Evolutionary conservation across 1,140 invertebrate genomes (phyloP).

Genomic region (Mamestra configurata): DNA sequence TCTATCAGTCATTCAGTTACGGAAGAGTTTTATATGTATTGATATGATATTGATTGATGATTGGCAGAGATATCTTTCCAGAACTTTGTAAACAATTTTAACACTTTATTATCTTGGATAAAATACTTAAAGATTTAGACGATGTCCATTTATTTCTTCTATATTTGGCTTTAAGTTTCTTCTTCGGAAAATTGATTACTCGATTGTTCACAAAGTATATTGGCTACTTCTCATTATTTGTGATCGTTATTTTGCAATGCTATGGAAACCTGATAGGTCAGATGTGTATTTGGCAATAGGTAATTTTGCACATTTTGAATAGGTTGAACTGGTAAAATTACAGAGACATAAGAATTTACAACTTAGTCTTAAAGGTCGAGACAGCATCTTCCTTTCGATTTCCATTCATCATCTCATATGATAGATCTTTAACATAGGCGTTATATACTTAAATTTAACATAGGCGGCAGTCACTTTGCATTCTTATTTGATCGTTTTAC

Average conservation of each 20-base stretch:
- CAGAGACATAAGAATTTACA: neutral
- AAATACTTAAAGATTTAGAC: too few relatives aligned
- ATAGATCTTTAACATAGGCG: too few relatives aligned
- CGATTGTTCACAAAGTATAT: conserved; percentile 16
- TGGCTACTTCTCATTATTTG: conserved; percentile 11
- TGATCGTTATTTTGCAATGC: neutral
- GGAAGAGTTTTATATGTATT: too few relatives aligned
- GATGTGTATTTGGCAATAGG: conserved; percentile 6
- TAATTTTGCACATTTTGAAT: conserved; percentile 19
- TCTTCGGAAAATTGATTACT: conserved; percentile 13
- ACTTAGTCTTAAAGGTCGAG: conserved; percentile 8
- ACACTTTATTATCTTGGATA: too few relatives aligned
- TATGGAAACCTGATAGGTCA: conserved; percentile 32
- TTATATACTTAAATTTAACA: too few relatives aligned
- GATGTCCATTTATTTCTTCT: neutral
- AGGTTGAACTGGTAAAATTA: conserved; percentile 13
- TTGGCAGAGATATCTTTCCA: too few relatives aligned
- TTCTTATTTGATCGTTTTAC: too few relatives aligned
- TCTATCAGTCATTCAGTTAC: too few relatives aligned
- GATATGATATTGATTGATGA: too few relatives aligned
- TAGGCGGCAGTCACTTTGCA: too few relatives aligned
- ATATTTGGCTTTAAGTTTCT: conserved; percentile 1
- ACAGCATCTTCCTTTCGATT: neutral
- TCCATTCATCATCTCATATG: too few relatives aligned
- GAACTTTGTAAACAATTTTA: too few relatives aligned